These are phyloP conservation scores for Diplazon laetatorius DNA, from an alignment of 2,888 invertebrate species.

Conservation along the genomic window DNA sequence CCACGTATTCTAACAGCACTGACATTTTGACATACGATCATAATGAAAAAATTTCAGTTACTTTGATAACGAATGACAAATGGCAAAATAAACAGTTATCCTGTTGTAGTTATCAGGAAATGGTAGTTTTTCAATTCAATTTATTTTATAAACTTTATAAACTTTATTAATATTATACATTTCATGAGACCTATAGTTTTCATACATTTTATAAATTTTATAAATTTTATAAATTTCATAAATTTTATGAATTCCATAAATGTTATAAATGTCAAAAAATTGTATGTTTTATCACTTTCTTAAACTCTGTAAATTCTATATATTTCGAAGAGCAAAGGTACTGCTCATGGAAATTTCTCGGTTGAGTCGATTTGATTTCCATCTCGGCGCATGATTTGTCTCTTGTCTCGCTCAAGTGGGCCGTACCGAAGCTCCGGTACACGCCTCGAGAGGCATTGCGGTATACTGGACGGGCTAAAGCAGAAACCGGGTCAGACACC, in stretches of 20 bases:
- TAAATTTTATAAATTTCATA: no score
- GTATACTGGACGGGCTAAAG: neutral
- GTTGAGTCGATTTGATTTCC: conserved; percentile 36
- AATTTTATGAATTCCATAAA: no score
- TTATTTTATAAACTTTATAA: no score
- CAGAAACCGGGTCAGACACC: conserved; percentile 30
- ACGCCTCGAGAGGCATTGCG: neutral
- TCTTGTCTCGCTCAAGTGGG: conserved; percentile 26
- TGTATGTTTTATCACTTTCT: no score
- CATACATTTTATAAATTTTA: no score
- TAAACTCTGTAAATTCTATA: no score
- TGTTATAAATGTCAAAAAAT: no score
- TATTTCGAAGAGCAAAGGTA: conserved; percentile 1
- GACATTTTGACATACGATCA: no score
- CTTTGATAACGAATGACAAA: conserved; percentile 2
- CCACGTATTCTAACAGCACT: neutral
- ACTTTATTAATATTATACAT: no score
- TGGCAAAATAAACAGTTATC: conserved; percentile 28
- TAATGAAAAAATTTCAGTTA: no score
- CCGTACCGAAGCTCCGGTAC: neutral
- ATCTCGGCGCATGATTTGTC: conserved; percentile 15
- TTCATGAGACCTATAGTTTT: no score
- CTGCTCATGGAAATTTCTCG: conserved; percentile 2
- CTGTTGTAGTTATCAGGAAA: conserved; percentile 27
- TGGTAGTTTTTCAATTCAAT: no score